These are phyloP conservation scores for Gallinago media DNA, from an alignment of 2,113 vertebrate species.

Conservation along the genomic window DNA sequence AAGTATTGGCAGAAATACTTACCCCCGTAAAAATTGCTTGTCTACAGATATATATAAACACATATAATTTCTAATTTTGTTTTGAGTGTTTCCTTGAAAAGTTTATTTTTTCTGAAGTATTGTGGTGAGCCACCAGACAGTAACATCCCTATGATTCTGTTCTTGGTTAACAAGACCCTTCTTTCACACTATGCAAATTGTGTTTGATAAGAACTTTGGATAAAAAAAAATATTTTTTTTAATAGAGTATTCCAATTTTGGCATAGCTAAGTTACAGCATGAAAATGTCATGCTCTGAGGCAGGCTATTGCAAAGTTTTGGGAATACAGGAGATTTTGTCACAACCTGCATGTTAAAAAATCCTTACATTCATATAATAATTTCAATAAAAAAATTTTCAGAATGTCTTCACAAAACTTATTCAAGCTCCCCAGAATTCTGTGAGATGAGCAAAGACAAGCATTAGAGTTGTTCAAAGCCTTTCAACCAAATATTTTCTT, in stretches of 20 bases:
- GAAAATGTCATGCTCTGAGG: background rate
- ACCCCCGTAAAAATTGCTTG: slow-evolving; percentile 13
- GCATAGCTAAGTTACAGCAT: background rate
- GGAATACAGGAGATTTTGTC: background rate
- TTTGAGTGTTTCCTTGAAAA: background rate
- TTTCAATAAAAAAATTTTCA: background rate
- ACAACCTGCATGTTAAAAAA: background rate
- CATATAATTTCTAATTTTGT: background rate
- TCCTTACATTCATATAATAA: background rate
- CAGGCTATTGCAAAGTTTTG: background rate
- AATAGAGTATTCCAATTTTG: background rate
- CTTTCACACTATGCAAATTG: background rate
- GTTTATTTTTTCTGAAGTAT: background rate
- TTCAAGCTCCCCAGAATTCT: background rate
- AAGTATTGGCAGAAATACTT: slow-evolving; percentile 14
- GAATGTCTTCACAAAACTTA: background rate
- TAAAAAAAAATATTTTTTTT: background rate
- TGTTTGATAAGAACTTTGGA: background rate
- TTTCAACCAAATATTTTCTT: background rate
- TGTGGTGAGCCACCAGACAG: background rate
- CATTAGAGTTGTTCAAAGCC: background rate
- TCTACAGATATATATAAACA: background rate
- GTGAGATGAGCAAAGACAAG: background rate
- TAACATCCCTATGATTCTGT: background rate
- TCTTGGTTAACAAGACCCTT: background rate